Percentiles rank a stretch among this genome's conserved stretches.
Evolutionary conservation across 2,797 vertebrate species (phyloP).

Genomic region (Pipistrellus pygmaeus): DNA sequence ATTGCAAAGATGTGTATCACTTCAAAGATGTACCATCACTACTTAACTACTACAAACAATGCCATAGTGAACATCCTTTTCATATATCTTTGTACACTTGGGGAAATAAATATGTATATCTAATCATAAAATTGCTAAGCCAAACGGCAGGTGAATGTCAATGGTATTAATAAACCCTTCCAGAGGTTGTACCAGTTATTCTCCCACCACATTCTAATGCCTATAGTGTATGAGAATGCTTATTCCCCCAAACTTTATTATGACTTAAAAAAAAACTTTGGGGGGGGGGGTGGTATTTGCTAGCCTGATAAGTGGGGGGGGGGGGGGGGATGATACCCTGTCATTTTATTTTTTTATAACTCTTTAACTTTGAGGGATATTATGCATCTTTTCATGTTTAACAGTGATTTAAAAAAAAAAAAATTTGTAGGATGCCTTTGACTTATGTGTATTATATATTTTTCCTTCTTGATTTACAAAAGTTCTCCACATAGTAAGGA

Average conservation of each 20-base stretch:
- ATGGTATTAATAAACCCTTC: conserved; percentile 10
- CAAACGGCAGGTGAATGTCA: conserved; percentile 24
- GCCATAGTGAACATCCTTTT: not conserved
- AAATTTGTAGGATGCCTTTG: not conserved
- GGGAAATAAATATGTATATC: not conserved
- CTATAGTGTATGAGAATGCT: not conserved
- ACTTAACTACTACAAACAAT: conserved; percentile 1
- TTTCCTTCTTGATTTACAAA: conserved; percentile 50
- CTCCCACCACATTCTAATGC: not conserved
- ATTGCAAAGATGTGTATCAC: not conserved
- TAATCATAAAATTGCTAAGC: not conserved
- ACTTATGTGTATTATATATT: not conserved
- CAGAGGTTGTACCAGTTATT: not conserved
- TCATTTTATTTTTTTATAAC: not conserved
- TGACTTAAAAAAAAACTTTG: not conserved
- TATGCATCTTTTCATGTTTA: conserved; percentile 22
- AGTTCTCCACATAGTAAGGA: not conserved
- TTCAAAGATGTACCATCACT: not conserved
- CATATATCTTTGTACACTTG: not conserved
- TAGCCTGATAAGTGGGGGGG: not conserved
- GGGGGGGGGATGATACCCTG: not conserved
- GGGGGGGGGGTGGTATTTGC: not conserved
- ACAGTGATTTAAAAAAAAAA: not conserved
- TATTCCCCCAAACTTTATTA: not conserved
- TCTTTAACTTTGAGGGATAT: not conserved